Evolutionary conservation across 2,113 vertebrate genomes (phyloP), one percentile per base, ranked within the genome.

Genomic region (Bufo gargarizans): DNA sequence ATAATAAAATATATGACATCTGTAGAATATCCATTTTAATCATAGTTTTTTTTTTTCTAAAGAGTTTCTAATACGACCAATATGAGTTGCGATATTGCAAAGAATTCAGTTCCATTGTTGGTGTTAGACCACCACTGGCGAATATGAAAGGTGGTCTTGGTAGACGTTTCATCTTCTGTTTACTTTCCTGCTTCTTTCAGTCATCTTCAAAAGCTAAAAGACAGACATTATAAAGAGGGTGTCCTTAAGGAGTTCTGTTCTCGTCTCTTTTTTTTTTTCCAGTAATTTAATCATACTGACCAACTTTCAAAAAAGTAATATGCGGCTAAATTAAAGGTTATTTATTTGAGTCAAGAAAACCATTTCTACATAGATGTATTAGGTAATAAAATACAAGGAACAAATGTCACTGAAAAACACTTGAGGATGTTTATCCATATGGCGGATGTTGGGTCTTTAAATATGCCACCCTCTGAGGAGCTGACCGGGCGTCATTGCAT

Each of bases 1-100:
- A 5, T 63, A 19, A 14, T 82, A 81, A 81, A 58, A 82, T 43
- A 82, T 82, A 74, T 74, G 78, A 56, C 56, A 82, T 45, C 43
- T 82, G 79, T 82, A 82, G 14, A 47, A 19, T 50, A 50, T 77
- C 50, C 74, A 77, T 77, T 77, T 77, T 19, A 77, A 77, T 77
- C 11, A 45, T 45, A 14, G 33, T 45, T 71, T 47, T 55, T 77
- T 47, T 77, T 58, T 56, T 78, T 11, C 20, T 53, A 17, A 10
- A 79, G 22, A 16, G 9, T 16, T 33, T 58, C 55, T 79, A 79
- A 79, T 61, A 45, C 17, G 17, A 47, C 61, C 79, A 61, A 3
- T 20, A 59, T 61, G 56, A 81, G 33, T 33, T 7, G 14, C 9
- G 33, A 81, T 47, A 61, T 81, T 81, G 4, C 79, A 43, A 43